These are phyloP conservation scores for Biston stratarius DNA, from an alignment of 2,888 invertebrate species.

Conservation along the genomic window DNA sequence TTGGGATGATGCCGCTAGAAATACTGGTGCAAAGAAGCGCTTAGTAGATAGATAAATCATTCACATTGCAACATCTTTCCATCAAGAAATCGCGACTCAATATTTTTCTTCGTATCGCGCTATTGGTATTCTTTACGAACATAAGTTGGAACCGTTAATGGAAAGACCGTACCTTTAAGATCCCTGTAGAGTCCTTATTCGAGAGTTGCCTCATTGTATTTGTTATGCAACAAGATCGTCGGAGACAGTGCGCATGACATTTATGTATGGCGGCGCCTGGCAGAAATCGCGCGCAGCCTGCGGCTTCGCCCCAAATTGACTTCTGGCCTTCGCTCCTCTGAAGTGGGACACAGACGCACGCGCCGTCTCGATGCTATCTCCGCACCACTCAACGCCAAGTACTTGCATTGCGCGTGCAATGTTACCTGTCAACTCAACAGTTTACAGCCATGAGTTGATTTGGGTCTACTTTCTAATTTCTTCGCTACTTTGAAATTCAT, in stretches of 20 bases:
- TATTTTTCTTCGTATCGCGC: conserved; percentile 34
- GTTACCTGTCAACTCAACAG: conserved; percentile 50
- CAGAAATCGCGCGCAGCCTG: conserved; percentile 64
- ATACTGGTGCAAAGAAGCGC: conserved; percentile 52
- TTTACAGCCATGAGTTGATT: conserved; percentile 45
- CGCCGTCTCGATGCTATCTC: conserved; percentile 46
- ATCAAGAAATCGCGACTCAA: conserved; percentile 32
- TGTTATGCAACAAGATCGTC: conserved; percentile 64
- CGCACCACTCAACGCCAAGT: conserved; percentile 51
- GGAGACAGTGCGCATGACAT: conserved; percentile 75
- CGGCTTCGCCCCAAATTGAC: conserved; percentile 73
- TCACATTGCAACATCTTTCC: conserved; percentile 40
- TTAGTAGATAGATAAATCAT: conserved; percentile 53
- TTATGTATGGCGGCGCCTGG: conserved; percentile 60
- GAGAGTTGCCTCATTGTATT: conserved; percentile 43
- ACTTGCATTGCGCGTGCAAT: conserved; percentile 53
- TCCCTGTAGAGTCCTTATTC: conserved; percentile 48
- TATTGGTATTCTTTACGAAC: conserved; percentile 18
- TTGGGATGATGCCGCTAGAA: conserved; percentile 59
- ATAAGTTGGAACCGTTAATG: conserved; percentile 12
- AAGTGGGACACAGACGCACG: conserved; percentile 66
- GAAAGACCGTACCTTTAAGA: conserved; percentile 32
- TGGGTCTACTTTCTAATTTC: conserved; percentile 51
- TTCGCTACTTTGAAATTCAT: conserved; percentile 16
- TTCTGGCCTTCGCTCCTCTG: conserved; percentile 70